phyloP scores from a whole-genome alignment of 2,888 invertebrate species.

The Pyrrhia umbra region DNA sequence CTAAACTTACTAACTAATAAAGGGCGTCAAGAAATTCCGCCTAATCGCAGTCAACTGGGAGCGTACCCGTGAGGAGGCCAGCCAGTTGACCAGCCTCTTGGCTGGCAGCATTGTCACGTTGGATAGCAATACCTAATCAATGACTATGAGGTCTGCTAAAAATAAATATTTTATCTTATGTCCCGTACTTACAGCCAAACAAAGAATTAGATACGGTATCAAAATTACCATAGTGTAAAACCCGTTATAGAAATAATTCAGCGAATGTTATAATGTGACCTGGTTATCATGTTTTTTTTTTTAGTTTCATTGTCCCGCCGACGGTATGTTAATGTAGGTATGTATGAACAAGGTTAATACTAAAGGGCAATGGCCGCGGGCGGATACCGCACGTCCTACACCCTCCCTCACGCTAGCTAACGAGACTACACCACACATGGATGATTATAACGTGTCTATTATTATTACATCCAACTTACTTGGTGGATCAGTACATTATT shows the following conservation, averaged over 20 bases:
- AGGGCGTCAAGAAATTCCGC: too few species aligned
- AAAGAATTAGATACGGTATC: too few species aligned
- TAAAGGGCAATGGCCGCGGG: slow-evolving; percentile 76
- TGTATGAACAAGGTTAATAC: slow-evolving; percentile 76
- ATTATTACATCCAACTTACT: slow-evolving; percentile 36
- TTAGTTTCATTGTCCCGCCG: slow-evolving; percentile 39
- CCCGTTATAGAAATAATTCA: slow-evolving; percentile 14
- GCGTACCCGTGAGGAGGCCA: too few species aligned
- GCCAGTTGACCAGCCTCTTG: too few species aligned
- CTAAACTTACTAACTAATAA: too few species aligned
- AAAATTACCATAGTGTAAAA: too few species aligned
- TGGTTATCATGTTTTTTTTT: slow-evolving; percentile 31
- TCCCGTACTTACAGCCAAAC: too few species aligned
- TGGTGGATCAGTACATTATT: background rate
- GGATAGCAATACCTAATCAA: too few species aligned
- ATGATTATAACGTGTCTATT: slow-evolving; percentile 27
- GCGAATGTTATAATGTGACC: slow-evolving; percentile 15
- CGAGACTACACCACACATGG: slow-evolving; percentile 58
- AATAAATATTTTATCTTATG: too few species aligned
- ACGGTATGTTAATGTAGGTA: slow-evolving; percentile 58
- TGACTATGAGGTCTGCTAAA: too few species aligned
- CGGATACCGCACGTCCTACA: slow-evolving; percentile 75
- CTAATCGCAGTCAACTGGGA: too few species aligned
- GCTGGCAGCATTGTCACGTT: too few species aligned
- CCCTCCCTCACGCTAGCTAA: slow-evolving; percentile 62